Evolutionary conservation across 2,888 invertebrate species (phyloP).

Genomic region (Bellardia bayeri): DNA sequence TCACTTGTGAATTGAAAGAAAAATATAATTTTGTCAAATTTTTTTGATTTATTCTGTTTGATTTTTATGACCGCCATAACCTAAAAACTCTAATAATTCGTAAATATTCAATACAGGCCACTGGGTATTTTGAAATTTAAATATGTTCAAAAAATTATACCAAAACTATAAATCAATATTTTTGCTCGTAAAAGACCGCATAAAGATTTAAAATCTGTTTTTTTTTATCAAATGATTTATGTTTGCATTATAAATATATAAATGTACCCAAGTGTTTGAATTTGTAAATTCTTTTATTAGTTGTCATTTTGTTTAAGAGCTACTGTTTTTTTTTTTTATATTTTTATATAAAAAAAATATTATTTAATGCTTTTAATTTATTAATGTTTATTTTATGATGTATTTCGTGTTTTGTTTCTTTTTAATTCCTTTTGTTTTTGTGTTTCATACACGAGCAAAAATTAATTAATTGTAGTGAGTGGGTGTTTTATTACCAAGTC

Average conservation of each 20-base stretch:
- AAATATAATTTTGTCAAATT: conserved; percentile 12
- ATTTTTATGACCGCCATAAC: conserved; percentile 4
- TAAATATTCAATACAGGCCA: conserved; percentile 1
- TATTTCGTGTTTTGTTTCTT: conserved; percentile 12
- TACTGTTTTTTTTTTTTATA: conserved; percentile 22
- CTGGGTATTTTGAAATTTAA: not conserved
- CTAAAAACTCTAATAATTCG: not conserved
- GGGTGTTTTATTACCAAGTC: conserved; percentile 61
- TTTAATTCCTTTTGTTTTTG: conserved; percentile 30
- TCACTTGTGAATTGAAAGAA: too few relatives aligned
- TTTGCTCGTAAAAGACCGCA: not conserved
- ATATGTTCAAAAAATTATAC: conserved; percentile 4
- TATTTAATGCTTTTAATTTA: conserved; percentile 46
- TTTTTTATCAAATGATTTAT: conserved; percentile 22
- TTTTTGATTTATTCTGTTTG: conserved; percentile 12
- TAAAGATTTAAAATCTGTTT: not conserved
- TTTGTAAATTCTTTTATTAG: conserved; percentile 33
- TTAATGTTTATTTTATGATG: conserved; percentile 58
- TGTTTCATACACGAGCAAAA: not conserved
- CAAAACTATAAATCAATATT: conserved; percentile 16
- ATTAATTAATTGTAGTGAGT: conserved; percentile 46
- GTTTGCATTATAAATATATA: not conserved
- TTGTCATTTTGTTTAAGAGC: not conserved
- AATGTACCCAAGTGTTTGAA: not conserved
- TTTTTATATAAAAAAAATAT: not conserved